These are phyloP conservation scores for Beroe forskalii DNA, from an alignment of 37 sponge, comb jelly and placozoan genomes.

Conservation along the genomic window DNA sequence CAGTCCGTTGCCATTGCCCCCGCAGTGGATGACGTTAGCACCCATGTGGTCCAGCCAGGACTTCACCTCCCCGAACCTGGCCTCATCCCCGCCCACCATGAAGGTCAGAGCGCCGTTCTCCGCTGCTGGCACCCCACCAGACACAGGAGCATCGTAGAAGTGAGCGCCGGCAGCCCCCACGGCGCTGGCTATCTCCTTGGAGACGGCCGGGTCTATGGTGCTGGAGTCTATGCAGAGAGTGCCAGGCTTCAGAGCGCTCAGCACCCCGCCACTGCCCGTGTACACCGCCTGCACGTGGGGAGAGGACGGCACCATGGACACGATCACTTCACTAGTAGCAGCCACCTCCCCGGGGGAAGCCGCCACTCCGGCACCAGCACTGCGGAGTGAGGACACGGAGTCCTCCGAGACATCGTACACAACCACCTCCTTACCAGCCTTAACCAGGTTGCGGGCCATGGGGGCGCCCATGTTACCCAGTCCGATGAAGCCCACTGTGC, in stretches of 20 bases:
- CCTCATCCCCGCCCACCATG: constrained; percentile 90
- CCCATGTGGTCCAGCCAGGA: constrained; percentile 90
- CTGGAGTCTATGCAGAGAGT: constrained; percentile 90
- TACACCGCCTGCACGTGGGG: constrained; percentile 78
- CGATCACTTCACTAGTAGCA: constrained; percentile 67
- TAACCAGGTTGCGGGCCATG: constrained; percentile 90
- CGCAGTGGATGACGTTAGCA: constrained; percentile 91
- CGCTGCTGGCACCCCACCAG: constrained; percentile 96
- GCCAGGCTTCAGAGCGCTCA: constrained; percentile 68
- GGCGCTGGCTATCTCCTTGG: constrained; percentile 67
- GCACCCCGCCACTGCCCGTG: constrained; percentile 69
- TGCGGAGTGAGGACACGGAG: constrained; percentile 67
- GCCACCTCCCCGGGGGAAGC: constrained; percentile 76
- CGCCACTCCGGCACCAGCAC: constrained; percentile 73
- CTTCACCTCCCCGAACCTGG: constrained; percentile 73
- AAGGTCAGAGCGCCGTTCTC: constrained; percentile 83
- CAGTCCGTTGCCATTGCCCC: constrained; percentile 75
- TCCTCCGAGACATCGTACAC: constrained; percentile 76
- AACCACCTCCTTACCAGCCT: constrained; percentile 73
- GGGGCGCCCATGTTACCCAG: constrained; percentile 97
- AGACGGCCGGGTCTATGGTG: constrained; percentile 83
- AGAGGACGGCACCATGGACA: constrained; percentile 88
- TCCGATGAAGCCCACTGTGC: constrained; percentile 91
- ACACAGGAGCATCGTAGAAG: constrained; percentile 94
- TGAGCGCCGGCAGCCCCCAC: constrained; percentile 67